These are phyloP conservation scores for Aporophyla nigra DNA, from an alignment of 2,888 invertebrate species.

Conservation along the genomic window DNA sequence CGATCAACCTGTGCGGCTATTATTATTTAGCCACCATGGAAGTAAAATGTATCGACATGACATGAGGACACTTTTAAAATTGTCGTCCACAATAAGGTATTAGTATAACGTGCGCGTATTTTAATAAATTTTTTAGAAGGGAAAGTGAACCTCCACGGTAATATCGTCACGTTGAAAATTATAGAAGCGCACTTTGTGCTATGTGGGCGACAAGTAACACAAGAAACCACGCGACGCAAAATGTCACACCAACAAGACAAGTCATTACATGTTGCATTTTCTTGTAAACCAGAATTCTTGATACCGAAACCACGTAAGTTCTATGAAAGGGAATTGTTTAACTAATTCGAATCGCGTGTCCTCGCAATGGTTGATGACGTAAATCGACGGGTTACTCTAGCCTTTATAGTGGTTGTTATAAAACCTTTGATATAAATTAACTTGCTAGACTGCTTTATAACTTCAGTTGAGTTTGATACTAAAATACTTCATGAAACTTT, in stretches of 20 bases:
- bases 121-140: neutral
- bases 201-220: neutral
- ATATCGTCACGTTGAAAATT: neutral
- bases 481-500: constrained; percentile 15
- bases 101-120: neutral
- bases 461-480: constrained; percentile 1
- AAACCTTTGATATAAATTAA: constrained; percentile 25
- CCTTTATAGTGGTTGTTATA: constrained; percentile 20
- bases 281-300: constrained; percentile 6
- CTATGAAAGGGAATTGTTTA: neutral
- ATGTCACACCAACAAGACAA: neutral
- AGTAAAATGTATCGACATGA: neutral
- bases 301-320: neutral
- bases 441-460: constrained; percentile 23
- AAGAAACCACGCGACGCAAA: neutral
- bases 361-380: constrained; percentile 18
- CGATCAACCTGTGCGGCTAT: no score
- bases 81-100: neutral
- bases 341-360: constrained; percentile 7
- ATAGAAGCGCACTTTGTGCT: neutral
- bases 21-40: no score
- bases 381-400: neutral
- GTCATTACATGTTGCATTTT: neutral
- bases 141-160: neutral
- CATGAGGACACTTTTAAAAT: neutral